Conservation (phyloP, 2,113 vertebrate genomes). For the Cyanoliseus patagonus region DNA sequence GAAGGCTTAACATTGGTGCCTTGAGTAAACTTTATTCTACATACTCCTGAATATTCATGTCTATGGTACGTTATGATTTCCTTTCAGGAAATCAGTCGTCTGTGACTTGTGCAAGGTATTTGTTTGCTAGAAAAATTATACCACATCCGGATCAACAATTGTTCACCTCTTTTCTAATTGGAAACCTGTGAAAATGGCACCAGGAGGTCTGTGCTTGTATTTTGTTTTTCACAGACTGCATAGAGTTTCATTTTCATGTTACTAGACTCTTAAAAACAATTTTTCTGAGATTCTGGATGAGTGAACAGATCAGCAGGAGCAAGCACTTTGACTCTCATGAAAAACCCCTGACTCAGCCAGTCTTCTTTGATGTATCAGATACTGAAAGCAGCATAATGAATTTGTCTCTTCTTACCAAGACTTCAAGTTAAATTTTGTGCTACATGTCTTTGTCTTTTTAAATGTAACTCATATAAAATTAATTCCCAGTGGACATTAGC, state of each 20-base stretch:
- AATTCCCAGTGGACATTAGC: not conserved
- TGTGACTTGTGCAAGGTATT: not conserved
- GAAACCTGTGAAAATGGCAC: not conserved
- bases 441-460: not conserved
- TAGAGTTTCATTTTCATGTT: not conserved
- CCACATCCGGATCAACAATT: not conserved
- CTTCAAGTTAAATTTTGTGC: not conserved
- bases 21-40: not conserved
- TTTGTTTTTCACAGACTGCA: not conserved
- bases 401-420: not conserved
- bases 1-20: not conserved
- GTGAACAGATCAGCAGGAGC: not conserved
- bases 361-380: not conserved
- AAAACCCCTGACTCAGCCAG: not conserved
- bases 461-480: not conserved
- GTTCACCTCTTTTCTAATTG: not conserved
- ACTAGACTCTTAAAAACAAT: not conserved
- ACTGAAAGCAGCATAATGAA: not conserved
- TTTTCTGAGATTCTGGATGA: not conserved
- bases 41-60: not conserved
- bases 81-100: not conserved
- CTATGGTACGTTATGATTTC: not conserved
- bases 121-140: not conserved
- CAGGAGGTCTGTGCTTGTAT: not conserved
- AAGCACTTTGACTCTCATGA: not conserved